These are phyloP conservation scores for Syrrhaptes paradoxus DNA, from an alignment of 2,113 vertebrate species.

Conservation along the genomic window DNA sequence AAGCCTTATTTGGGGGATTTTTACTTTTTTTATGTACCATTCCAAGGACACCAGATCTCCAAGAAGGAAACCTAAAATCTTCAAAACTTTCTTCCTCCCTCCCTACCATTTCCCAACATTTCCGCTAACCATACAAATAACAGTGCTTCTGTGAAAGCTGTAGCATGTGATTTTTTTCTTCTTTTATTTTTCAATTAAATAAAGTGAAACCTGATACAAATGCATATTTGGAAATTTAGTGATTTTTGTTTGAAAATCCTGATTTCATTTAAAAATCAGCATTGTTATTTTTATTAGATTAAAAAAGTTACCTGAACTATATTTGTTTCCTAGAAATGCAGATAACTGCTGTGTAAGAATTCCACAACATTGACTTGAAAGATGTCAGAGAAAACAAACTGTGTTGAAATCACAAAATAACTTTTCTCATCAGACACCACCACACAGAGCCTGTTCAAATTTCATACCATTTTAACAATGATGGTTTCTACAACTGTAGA, in stretches of 20 bases:
- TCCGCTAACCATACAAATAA: not conserved
- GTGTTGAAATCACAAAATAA: constrained; percentile 44
- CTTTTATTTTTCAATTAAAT: not conserved
- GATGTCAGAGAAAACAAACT: constrained; percentile 12
- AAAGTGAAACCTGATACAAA: not conserved
- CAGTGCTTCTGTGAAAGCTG: not conserved
- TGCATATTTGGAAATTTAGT: not conserved
- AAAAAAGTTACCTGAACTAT: not conserved
- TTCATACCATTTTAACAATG: rapidly evolving
- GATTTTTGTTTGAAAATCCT: not conserved
- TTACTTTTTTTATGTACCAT: not conserved
- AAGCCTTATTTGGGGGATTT: not conserved
- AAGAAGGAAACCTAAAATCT: not conserved
- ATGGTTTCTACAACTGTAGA: not conserved
- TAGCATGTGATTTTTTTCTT: not conserved
- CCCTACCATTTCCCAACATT: not conserved
- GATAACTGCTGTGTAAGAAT: not conserved
- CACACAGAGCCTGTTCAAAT: not conserved
- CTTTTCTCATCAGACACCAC: constrained; percentile 45
- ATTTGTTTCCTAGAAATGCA: not conserved
- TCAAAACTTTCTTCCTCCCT: not conserved
- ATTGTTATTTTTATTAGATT: not conserved
- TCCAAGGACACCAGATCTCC: not conserved
- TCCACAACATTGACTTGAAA: not conserved
- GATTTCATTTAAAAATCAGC: not conserved